phyloP scores from a whole-genome alignment of 2,113 vertebrate genomes.

The Daboia siamensis region DNA sequence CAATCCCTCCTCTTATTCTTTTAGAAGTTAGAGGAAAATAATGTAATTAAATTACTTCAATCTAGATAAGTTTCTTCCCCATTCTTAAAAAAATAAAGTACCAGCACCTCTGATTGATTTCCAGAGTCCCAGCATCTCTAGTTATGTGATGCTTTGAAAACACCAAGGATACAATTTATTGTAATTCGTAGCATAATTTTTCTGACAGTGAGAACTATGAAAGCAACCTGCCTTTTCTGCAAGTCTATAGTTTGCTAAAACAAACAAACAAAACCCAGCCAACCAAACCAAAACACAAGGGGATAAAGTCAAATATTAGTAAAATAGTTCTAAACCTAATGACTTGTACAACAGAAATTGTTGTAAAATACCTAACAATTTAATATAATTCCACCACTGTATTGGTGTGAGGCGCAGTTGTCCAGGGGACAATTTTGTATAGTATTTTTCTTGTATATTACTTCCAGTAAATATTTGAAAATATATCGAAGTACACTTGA shows the following conservation, averaged over 20 bases:
- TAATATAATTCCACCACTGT: conserved; percentile 76
- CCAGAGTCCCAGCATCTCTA: conserved; percentile 47
- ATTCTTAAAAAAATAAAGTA: conserved; percentile 29
- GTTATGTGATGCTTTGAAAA: conserved; percentile 47
- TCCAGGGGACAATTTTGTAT: conserved; percentile 97
- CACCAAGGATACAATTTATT: conserved; percentile 51
- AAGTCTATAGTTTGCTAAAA: conserved; percentile 71
- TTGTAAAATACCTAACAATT: conserved; percentile 87
- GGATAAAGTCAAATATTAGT: conserved; percentile 62
- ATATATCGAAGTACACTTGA: conserved; percentile 93
- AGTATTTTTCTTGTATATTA: conserved; percentile 99
- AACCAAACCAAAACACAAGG: neutral
- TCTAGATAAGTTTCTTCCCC: conserved; percentile 55
- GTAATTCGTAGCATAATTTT: conserved; percentile 16
- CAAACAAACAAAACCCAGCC: neutral
- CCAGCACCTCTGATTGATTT: conserved; percentile 42
- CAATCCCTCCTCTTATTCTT: neutral
- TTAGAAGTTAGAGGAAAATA: conserved; percentile 34
- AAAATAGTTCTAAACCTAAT: conserved; percentile 69
- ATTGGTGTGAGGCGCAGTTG: conserved; percentile 88
- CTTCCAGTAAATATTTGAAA: conserved; percentile 98
- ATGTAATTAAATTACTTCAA: conserved; percentile 26
- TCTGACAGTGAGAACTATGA: conserved; percentile 55
- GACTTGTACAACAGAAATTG: conserved; percentile 82
- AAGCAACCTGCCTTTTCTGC: conserved; percentile 57